Conservation (phyloP, 2,797 vertebrate species). For the Paramormyrops hopkinsi region DNA sequence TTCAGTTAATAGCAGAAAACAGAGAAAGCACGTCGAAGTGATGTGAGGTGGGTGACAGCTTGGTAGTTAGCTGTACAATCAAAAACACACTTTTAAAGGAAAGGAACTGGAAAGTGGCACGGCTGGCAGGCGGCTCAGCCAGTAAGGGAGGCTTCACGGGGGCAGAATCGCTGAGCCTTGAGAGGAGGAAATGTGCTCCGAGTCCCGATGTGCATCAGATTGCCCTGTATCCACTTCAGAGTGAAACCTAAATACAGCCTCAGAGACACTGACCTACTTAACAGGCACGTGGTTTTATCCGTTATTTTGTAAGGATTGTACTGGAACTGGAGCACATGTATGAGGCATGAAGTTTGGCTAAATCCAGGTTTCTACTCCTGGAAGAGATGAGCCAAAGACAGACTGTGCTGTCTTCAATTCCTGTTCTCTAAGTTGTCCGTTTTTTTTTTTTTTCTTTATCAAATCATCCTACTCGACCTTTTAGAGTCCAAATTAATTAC, state of each 20-base stretch:
- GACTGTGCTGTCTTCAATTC: not conserved
- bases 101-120: not conserved
- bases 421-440: not conserved
- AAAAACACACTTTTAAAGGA: not conserved
- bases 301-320: not conserved
- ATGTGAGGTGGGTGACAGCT: not conserved
- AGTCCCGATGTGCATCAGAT: not conserved
- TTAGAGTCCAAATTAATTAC: not conserved
- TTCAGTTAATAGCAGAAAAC: not conserved
- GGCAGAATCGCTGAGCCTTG: not conserved
- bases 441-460: not conserved
- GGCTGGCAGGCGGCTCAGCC: not conserved
- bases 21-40: not conserved
- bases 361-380: not conserved
- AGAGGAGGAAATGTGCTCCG: not conserved
- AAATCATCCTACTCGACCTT: not conserved
- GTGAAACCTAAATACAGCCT: not conserved
- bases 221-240: not conserved
- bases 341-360: not conserved
- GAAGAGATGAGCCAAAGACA: not conserved
- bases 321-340: not conserved
- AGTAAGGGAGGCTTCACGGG: not conserved
- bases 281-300: not conserved
- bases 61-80: not conserved
- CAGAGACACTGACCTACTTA: not conserved